A percentile compares a stretch with the other conserved stretches of the same genome.
These are phyloP conservation scores for Sinelater perroti DNA, from an alignment of 2,888 invertebrate genomes.

Conservation along the genomic window DNA sequence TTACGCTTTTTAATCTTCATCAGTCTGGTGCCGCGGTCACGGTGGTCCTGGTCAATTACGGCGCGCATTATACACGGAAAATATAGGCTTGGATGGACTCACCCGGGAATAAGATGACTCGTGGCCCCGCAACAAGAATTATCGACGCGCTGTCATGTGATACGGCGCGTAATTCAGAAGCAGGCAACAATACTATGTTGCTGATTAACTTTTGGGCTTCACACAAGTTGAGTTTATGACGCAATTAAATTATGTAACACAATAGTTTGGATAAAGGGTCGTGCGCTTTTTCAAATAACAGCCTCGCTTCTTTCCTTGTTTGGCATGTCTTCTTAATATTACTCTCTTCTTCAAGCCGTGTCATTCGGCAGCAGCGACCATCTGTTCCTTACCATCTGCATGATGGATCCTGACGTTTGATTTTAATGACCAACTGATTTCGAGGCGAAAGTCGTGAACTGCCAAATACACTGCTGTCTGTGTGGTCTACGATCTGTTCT, in stretches of 20 bases:
- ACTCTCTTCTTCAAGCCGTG: neutral
- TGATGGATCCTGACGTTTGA: slow-evolving; percentile 15
- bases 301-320: no score
- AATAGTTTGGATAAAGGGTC: no score
- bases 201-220: no score
- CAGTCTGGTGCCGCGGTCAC: slow-evolving; percentile 44
- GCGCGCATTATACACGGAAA: slow-evolving; percentile 55
- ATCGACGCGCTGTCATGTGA: no score
- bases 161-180: no score
- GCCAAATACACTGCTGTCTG: slow-evolving; percentile 29
- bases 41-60: slow-evolving; percentile 58
- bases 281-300: no score
- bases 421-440: slow-evolving; percentile 18
- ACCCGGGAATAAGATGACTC: slow-evolving; percentile 34
- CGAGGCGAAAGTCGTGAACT: slow-evolving; percentile 24
- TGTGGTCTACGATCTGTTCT: slow-evolving; percentile 34
- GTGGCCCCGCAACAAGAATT: slow-evolving; percentile 43
- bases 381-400: slow-evolving; percentile 4
- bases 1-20: slow-evolving; percentile 50
- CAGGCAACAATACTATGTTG: no score
- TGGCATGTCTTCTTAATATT: neutral
- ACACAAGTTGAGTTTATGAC: no score
- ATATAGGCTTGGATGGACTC: slow-evolving; percentile 42
- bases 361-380: neutral
- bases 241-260: no score